A percentile compares a stretch with the other conserved stretches of the same genome.
phyloP scores from a whole-genome alignment of 2,113 vertebrate genomes.

The Psittacula cyanocephala region DNA sequence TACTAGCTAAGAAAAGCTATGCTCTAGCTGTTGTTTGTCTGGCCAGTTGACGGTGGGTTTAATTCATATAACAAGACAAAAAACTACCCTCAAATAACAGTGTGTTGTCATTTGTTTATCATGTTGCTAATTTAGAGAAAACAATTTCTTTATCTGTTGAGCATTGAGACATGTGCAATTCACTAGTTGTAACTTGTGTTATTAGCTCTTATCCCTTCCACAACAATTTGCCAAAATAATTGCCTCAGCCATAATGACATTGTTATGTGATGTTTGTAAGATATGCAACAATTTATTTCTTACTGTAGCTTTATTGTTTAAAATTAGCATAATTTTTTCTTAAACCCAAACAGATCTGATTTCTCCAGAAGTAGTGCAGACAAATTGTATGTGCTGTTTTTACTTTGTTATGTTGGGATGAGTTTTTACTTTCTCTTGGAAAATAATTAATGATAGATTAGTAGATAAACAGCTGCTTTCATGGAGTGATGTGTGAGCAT shows the following conservation, averaged over 20 bases:
- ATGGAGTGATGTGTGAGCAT: not conserved
- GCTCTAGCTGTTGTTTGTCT: not conserved
- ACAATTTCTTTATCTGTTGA: slow-evolving; percentile 38
- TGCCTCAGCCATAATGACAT: slow-evolving; percentile 54
- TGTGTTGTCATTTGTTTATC: not conserved
- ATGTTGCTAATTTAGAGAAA: slow-evolving; percentile 55
- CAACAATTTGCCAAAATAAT: slow-evolving; percentile 65
- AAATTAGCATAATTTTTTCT: slow-evolving; percentile 59
- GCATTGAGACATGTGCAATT: slow-evolving; percentile 4
- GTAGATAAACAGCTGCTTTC: not conserved
- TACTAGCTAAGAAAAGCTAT: not conserved
- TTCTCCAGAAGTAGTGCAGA: not conserved
- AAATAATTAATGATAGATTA: not conserved
- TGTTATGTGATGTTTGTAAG: slow-evolving; percentile 56
- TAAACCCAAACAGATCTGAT: not conserved
- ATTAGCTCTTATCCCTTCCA: slow-evolving; percentile 60
- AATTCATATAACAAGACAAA: not conserved
- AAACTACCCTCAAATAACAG: not conserved
- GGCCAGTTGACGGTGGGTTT: not conserved
- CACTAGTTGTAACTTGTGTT: slow-evolving; percentile 20
- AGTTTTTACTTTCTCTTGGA: not conserved
- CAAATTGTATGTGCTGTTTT: not conserved
- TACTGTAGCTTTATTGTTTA: slow-evolving; percentile 41
- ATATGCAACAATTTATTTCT: slow-evolving; percentile 44
- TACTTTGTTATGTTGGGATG: not conserved